Base-by-base conservation (phyloP, 2,797 vertebrate genomes). In the Sphenodon punctatus region DNA sequence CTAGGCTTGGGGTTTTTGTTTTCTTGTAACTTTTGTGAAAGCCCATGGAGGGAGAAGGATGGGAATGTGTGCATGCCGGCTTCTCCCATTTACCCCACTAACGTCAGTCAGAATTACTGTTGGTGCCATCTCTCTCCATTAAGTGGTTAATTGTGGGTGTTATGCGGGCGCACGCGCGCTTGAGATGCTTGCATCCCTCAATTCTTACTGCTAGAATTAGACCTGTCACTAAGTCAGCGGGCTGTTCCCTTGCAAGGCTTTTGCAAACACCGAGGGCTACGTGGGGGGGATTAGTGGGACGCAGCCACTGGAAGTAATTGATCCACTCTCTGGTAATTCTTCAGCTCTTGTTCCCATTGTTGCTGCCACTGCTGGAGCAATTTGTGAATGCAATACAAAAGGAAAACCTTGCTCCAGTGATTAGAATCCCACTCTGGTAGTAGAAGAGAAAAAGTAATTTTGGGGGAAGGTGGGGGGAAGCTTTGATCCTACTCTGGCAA, bases 271-370 rank as follows among this genome's bases (percentile, higher is more conserved):
- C 64, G 45, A 4, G 46, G 41, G 16, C 30, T 34, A 45, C 27
- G 45, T 78, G 79, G 76, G 73, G 72, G 10, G 46, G 89, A 92
- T 93, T 93, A 92, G 67, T 46, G 49, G 48, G 48, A 60, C 46
- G 89, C 90, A 92, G 84, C 76, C 88, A 88, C 89, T 93, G 90
- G 88, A 92, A 93, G 89, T 92, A 93, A 92, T 89, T 88, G 86
- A 86, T 90, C 87, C 84, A 75, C 84, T 82, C 25, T 46, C 80
- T 89, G 61, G 67, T 68, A 60, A 88, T 86, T 90, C 87, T 74
- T 86, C 84, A 90, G 65, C 92, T 80, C 92, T 93, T 92, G 92
- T 93, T 92, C 90, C 70, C 82, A 86, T 92, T 90, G 89, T 93
- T 71, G 67, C 70, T 0, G 19, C 61, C 82, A 0, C 73, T 65